Percentiles rank a stretch among this genome's conserved stretches.
Evolutionary conservation across 1,140 invertebrate species (phyloP).

Genomic region (Caenorhabditis remanei): DNA sequence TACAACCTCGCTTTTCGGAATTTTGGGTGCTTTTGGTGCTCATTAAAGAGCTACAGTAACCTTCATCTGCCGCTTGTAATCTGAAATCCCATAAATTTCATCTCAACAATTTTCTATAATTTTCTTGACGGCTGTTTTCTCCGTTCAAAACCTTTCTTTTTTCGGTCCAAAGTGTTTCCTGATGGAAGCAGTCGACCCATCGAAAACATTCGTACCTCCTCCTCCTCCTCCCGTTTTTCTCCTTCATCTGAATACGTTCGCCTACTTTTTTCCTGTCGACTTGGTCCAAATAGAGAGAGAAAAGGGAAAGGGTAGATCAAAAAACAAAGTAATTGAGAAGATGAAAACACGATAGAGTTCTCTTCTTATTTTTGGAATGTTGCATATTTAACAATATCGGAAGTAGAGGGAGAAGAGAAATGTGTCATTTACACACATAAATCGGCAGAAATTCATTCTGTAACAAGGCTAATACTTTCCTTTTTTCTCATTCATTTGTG

Average conservation of each 20-base stretch:
- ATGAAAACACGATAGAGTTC: neutral
- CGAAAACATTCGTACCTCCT: slow-evolving; percentile 29
- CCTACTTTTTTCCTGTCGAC: neutral
- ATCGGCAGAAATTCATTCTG: neutral
- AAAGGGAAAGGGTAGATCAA: slow-evolving; percentile 6
- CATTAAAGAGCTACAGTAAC: neutral
- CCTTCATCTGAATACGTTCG: neutral
- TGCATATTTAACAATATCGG: neutral
- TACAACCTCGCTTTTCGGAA: too few species aligned
- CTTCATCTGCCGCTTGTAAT: too few species aligned
- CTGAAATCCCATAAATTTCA: too few species aligned
- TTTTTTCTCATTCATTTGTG: neutral
- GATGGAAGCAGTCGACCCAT: slow-evolving; percentile 15
- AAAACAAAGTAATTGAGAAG: slow-evolving; percentile 36
- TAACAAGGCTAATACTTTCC: slow-evolving; percentile 32
- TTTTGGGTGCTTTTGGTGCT: too few species aligned
- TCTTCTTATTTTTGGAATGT: neutral
- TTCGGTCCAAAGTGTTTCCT: slow-evolving; percentile 33
- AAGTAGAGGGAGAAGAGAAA: neutral
- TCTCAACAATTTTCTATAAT: neutral
- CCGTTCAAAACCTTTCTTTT: neutral
- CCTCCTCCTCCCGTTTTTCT: too few species aligned
- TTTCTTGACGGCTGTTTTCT: neutral
- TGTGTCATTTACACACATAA: slow-evolving; percentile 48
- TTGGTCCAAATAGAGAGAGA: slow-evolving; percentile 1